Evolutionary conservation across 2,113 vertebrate genomes (phyloP).

Genomic region (Podarcis muralis): DNA sequence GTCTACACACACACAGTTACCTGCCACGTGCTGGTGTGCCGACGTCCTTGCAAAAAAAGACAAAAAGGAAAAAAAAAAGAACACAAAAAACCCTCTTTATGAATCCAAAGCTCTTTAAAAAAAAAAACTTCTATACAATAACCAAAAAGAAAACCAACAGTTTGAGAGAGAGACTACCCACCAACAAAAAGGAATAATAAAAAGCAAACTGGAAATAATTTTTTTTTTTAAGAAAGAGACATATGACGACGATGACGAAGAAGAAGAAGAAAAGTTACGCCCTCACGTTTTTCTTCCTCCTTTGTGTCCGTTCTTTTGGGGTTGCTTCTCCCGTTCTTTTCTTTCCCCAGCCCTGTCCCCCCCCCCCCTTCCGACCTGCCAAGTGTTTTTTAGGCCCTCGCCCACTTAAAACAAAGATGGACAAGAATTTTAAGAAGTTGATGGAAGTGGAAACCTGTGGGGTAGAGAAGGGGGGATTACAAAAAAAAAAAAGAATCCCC

Average conservation of each 20-base stretch:
- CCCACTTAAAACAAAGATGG: slow-evolving; percentile 16
- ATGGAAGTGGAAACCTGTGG: slow-evolving; percentile 19
- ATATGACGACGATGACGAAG: neutral
- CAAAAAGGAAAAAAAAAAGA: neutral
- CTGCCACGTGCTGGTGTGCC: neutral
- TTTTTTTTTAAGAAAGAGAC: slow-evolving; percentile 1
- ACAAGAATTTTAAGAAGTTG: slow-evolving; percentile 31
- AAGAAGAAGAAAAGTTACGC: slow-evolving; percentile 5
- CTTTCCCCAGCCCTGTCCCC: neutral
- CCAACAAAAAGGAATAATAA: slow-evolving; percentile 30
- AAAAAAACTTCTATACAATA: slow-evolving; percentile 39
- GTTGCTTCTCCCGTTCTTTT: slow-evolving; percentile 17
- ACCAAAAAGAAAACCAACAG: slow-evolving; percentile 27
- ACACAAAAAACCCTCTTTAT: slow-evolving; percentile 17
- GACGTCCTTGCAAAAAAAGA: slow-evolving; percentile 26
- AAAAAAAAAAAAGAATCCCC: neutral
- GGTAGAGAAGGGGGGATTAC: slow-evolving; percentile 1
- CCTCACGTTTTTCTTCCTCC: neutral
- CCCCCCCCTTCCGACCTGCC: neutral
- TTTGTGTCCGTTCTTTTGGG: slow-evolving; percentile 27
- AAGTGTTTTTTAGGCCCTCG: neutral
- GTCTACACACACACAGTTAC: neutral
- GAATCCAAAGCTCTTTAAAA: slow-evolving; percentile 28
- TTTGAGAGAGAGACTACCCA: slow-evolving; percentile 31
- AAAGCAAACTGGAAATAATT: slow-evolving; percentile 34